phyloP scores from a whole-genome alignment of 2,113 vertebrate genomes.

The Plestiodon gilberti region DNA sequence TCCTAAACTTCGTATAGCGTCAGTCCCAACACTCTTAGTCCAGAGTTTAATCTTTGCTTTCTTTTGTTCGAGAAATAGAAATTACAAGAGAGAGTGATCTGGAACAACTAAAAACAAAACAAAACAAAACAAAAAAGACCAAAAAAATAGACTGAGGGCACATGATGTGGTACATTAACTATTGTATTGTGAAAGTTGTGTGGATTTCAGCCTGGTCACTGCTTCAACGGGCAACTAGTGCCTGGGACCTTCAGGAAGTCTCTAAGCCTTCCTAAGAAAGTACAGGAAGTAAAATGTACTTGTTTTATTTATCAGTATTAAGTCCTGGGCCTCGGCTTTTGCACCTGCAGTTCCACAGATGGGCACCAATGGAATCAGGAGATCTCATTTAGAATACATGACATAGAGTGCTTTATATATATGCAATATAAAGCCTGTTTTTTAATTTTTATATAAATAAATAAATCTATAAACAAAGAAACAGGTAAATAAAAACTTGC shows the following conservation, averaged over 20 bases:
- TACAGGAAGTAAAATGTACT: not conserved
- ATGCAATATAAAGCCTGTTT: too few species aligned
- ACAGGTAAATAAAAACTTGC: too few species aligned
- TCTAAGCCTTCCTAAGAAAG: not conserved
- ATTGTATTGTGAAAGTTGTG: not conserved
- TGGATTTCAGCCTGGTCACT: not conserved
- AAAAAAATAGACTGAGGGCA: not conserved
- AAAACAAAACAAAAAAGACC: not conserved
- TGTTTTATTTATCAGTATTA: not conserved
- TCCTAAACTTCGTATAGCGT: not conserved
- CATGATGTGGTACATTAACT: too few species aligned
- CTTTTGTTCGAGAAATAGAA: constrained; percentile 9
- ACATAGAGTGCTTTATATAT: too few species aligned
- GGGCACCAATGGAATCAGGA: not conserved
- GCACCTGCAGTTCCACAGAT: not conserved
- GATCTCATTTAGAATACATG: not conserved
- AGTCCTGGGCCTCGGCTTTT: not conserved
- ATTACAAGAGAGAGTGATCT: not conserved
- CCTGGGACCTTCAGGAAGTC: not conserved
- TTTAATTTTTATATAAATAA: too few species aligned
- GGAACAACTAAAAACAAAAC: not conserved
- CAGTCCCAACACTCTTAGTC: not conserved
- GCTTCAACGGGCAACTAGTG: not conserved
- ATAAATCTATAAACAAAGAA: too few species aligned
- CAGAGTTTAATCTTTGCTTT: not conserved